These are phyloP conservation scores for Apis cerana DNA, from an alignment of 1,140 invertebrate species.

Conservation along the genomic window DNA sequence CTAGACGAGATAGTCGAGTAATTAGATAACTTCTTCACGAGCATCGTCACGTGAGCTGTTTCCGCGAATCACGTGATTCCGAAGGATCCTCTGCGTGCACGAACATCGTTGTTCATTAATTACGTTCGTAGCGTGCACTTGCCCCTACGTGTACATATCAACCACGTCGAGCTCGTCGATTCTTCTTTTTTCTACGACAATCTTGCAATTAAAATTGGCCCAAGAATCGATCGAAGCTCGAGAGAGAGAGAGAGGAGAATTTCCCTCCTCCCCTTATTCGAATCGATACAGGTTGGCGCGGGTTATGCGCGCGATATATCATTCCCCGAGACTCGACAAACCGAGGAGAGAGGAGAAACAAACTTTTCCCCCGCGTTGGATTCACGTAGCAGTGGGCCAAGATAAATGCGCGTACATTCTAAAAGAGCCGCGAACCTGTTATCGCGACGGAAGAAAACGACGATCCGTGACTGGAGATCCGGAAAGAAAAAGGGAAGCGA, in stretches of 20 bases:
- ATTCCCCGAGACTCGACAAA: not conserved
- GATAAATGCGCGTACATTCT: not conserved
- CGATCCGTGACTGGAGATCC: not conserved
- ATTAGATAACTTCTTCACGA: not conserved
- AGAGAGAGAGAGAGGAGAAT: no score
- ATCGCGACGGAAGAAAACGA: constrained; percentile 17
- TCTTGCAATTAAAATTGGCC: not conserved
- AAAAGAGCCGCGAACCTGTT: constrained; percentile 16
- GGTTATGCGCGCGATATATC: not conserved
- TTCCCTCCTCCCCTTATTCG: no score
- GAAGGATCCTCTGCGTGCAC: not conserved
- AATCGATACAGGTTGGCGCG: no score
- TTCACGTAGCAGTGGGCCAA: not conserved
- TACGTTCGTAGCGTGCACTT: constrained; percentile 37
- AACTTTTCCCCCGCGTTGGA: not conserved
- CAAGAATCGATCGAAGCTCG: no score
- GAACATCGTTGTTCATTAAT: constrained; percentile 40
- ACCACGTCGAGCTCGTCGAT: not conserved
- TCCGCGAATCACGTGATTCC: constrained; percentile 1
- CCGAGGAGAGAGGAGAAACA: not conserved
- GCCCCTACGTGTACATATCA: not conserved
- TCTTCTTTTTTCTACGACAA: constrained; percentile 16
- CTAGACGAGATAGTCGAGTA: not conserved
- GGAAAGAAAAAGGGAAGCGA: not conserved
- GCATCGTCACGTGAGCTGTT: constrained; percentile 4